These are phyloP conservation scores for Drosophila bocki DNA, from an alignment of 1,140 invertebrate genomes.

Conservation along the genomic window DNA sequence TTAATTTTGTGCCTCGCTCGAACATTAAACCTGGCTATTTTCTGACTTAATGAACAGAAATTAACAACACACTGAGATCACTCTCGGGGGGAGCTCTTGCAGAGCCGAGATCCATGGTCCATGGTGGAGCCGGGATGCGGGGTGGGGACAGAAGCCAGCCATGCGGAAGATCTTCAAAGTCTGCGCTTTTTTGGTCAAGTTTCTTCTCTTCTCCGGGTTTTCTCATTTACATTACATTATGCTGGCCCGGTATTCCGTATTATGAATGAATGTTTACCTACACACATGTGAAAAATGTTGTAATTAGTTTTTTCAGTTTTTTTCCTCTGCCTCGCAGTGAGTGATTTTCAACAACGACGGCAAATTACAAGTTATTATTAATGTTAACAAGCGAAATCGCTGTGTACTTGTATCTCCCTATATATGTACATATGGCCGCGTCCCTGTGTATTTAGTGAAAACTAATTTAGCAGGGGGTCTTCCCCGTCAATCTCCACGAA, in stretches of 20 bases:
- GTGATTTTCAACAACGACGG: conserved; percentile 79
- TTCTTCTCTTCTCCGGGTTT: conserved; percentile 49
- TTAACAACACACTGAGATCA: conserved; percentile 77
- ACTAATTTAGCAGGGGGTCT: conserved; percentile 74
- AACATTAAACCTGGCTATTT: conserved; percentile 82
- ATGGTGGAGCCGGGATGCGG: conserved; percentile 2
- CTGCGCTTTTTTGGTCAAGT: conserved; percentile 53
- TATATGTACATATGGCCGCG: conserved; percentile 18
- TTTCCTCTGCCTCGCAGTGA: conserved; percentile 36
- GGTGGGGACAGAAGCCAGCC: conserved; percentile 48
- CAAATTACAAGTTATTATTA: conserved; percentile 83
- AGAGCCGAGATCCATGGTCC: conserved; percentile 20
- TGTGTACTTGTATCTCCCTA: conserved; percentile 36
- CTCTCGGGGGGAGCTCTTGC: conserved; percentile 26
- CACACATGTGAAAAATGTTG: conserved; percentile 78
- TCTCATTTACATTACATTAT: conserved; percentile 79
- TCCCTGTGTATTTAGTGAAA: conserved; percentile 53
- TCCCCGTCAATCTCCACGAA: background rate
- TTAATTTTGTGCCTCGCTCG: conserved; percentile 79
- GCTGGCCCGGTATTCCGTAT: conserved; percentile 58
- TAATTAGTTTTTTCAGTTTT: conserved; percentile 68
- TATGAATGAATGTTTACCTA: conserved; percentile 81
- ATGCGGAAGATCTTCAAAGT: conserved; percentile 82
- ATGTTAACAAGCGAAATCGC: conserved; percentile 81
- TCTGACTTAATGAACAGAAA: conserved; percentile 82